A percentile compares a stretch with the other conserved stretches of the same genome.
Conservation (phyloP, 2,797 vertebrate species). For the Xyrichtys novacula region DNA sequence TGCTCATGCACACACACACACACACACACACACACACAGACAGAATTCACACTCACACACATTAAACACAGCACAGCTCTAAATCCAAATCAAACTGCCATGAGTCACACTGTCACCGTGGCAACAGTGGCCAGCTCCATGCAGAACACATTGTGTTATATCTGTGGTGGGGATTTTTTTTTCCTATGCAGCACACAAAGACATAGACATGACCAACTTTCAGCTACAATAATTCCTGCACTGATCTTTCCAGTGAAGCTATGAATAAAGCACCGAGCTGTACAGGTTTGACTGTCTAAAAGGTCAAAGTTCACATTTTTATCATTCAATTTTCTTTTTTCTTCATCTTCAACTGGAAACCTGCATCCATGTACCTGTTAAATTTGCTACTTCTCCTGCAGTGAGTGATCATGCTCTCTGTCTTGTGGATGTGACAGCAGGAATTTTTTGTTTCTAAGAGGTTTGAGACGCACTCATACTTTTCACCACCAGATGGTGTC, state of each 20-base stretch:
- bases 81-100: constrained; percentile 84
- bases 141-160: constrained; percentile 82
- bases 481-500: constrained; percentile 82
- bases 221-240: constrained; percentile 71
- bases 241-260: constrained; percentile 65
- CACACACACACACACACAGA: constrained; percentile 10
- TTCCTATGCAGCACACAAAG: constrained; percentile 16
- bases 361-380: constrained; percentile 19
- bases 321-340: constrained; percentile 26
- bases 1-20: constrained; percentile 18
- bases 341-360: background rate
- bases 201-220: constrained; percentile 57
- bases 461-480: constrained; percentile 45
- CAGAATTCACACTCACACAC: constrained; percentile 7
- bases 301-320: constrained; percentile 55
- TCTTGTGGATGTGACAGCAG: constrained; percentile 48
- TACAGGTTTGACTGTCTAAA: constrained; percentile 41
- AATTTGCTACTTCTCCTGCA: constrained; percentile 12
- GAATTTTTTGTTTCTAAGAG: constrained; percentile 13
- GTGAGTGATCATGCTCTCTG: constrained; percentile 31
- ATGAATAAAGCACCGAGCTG: constrained; percentile 48
- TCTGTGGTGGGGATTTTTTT: constrained; percentile 52
- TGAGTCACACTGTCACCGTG: constrained; percentile 88
- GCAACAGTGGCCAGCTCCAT: constrained; percentile 84
- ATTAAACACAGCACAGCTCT: constrained; percentile 71